Evolutionary conservation across 2,888 invertebrate genomes (phyloP), one percentile per base, ranked within the genome.

Genomic region (Lacanobia oleracea): DNA sequence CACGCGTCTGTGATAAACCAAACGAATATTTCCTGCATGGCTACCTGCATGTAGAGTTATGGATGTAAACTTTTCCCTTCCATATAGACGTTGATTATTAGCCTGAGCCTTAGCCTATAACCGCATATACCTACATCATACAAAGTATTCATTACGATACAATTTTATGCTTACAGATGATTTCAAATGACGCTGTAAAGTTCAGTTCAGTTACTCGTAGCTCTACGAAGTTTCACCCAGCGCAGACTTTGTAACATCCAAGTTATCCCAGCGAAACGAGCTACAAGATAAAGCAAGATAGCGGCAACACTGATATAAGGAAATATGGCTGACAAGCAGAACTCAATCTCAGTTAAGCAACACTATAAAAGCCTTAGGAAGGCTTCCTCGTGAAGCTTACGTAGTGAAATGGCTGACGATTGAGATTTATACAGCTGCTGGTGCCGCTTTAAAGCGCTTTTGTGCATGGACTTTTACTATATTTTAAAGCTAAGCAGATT

Each of bases 321-420:
- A 76, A 81, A 67, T 72, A 74, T 66, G 60, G 57, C 68, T 59
- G 60, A 78, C 71, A 70, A 72, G 54, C 27, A 56, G 59, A 83
- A 67, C 65, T 80, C 70, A 82, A 86, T 75, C 73, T 69, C 67
- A 64, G 62, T 75, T 79, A 60, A 73, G 67, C 59, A 63, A 73
- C 62, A 72, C 63, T 71, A 76, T 81, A 74, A 80, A 74, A 72
- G 27, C 53, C 68, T 63, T 66, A 57, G 54, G 23, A 48, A 43
- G 61, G 1, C 54, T 83, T 70, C 66, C 64, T 78, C 61, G 62
- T 54, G 70, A 63, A 80, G 76, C 67, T 69, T 64, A 61, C 64
- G 61, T 53, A 64, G 65, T 56, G 18, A 65, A 69, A 64, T 67
- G 45, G 50, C 62, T 68, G 21, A 64, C 68, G 66, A 79, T 81